Percentiles rank a stretch among this genome's conserved stretches.
Evolutionary conservation across 1,140 invertebrate species (phyloP).

Genomic region (Micrasema minimum): DNA sequence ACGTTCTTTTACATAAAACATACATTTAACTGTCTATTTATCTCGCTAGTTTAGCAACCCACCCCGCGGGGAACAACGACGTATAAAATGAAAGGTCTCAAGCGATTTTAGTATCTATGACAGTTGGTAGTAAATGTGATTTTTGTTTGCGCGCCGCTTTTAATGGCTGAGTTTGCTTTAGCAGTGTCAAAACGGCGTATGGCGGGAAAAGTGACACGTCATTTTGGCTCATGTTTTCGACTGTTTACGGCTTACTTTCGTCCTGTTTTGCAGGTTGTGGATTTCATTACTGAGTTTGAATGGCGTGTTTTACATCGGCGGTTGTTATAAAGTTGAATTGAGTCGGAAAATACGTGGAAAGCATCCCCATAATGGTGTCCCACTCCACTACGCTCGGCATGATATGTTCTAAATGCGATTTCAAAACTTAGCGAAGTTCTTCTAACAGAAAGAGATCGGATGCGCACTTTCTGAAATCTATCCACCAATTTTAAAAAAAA

Average conservation of each 20-base stretch:
- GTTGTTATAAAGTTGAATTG: conserved; percentile 47
- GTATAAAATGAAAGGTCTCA: not conserved
- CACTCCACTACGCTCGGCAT: conserved; percentile 35
- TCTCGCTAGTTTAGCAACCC: not conserved
- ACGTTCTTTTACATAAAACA: not conserved
- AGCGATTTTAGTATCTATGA: not conserved
- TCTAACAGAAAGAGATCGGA: not conserved
- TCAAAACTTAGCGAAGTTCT: not conserved
- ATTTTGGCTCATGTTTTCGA: not conserved
- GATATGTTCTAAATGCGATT: conserved; percentile 40
- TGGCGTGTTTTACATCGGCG: conserved; percentile 48
- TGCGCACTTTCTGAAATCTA: no score
- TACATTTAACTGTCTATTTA: conserved; percentile 25
- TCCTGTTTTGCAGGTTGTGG: not conserved
- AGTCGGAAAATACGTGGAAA: conserved; percentile 53
- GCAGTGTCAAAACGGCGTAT: conserved; percentile 17
- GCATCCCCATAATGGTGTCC: conserved; percentile 48
- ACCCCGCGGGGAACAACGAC: not conserved
- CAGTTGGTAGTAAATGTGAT: not conserved
- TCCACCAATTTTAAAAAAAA: no score
- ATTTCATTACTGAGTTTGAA: conserved; percentile 40
- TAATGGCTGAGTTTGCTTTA: not conserved
- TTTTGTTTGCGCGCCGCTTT: not conserved
- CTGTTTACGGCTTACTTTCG: not conserved
- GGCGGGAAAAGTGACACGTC: not conserved